phyloP scores from a whole-genome alignment of 1,140 invertebrate genomes.

The Drosophila nannoptera region DNA sequence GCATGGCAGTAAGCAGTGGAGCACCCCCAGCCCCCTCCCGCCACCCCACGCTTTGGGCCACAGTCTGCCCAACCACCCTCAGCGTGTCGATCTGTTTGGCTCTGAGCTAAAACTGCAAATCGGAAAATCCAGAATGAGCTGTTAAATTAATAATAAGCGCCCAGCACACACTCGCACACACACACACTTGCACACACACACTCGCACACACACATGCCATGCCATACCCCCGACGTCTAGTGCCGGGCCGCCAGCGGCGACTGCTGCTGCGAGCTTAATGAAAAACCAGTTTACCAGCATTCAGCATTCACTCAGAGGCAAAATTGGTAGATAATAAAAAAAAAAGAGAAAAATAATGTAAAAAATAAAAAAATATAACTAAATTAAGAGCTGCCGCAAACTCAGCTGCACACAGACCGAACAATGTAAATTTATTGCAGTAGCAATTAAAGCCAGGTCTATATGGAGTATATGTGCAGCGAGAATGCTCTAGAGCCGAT shows the following conservation, averaged over 20 bases:
- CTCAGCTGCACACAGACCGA: slow-evolving; percentile 37
- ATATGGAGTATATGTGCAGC: slow-evolving; percentile 1
- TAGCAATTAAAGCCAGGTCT: slow-evolving; percentile 3
- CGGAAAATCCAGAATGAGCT: slow-evolving; percentile 74
- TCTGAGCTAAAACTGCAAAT: slow-evolving; percentile 45
- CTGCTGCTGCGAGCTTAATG: slow-evolving; percentile 61
- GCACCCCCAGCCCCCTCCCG: background rate
- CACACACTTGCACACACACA: background rate
- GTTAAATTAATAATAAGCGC: slow-evolving; percentile 74
- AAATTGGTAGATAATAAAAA: slow-evolving; percentile 49
- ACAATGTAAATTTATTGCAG: slow-evolving; percentile 25
- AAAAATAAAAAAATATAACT: slow-evolving; percentile 26
- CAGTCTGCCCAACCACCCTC: slow-evolving; percentile 1
- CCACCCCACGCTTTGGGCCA: background rate
- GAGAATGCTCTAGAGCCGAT: background rate
- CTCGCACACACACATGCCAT: background rate
- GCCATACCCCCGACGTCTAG: no score
- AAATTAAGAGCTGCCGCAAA: slow-evolving; percentile 17
- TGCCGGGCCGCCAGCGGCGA: background rate
- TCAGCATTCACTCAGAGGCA: slow-evolving; percentile 45
- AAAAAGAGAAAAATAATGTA: slow-evolving; percentile 13
- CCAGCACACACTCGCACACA: slow-evolving; percentile 35
- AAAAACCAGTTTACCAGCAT: slow-evolving; percentile 64
- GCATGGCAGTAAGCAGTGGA: slow-evolving; percentile 28
- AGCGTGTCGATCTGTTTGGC: slow-evolving; percentile 24